A percentile compares a stretch with the other conserved stretches of the same genome.
phyloP scores from a whole-genome alignment of 1,140 invertebrate genomes.

The Macrosteles quadrilineatus region DNA sequence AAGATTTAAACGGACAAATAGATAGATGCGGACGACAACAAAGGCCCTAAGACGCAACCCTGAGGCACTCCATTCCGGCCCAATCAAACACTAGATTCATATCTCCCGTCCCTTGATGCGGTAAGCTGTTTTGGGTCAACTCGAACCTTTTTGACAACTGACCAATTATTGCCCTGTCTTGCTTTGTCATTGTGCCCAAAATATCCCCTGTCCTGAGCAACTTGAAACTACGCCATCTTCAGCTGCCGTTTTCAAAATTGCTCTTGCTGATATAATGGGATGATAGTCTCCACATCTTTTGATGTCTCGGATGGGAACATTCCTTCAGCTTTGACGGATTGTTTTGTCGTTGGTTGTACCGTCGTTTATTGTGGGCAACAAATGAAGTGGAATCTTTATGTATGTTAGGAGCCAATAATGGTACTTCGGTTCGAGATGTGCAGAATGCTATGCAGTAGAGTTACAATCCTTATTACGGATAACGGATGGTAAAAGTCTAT shows the following conservation, averaged over 20 bases:
- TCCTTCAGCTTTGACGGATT: no score
- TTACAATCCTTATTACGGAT: no score
- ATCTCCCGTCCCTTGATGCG: neutral
- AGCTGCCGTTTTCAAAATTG: neutral
- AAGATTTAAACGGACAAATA: no score
- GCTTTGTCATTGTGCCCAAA: conserved; percentile 14
- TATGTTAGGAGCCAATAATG: no score
- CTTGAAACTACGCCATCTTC: neutral
- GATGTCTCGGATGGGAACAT: no score
- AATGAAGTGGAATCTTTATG: no score
- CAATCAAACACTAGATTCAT: conserved; percentile 13
- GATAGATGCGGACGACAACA: neutral
- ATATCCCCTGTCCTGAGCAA: neutral
- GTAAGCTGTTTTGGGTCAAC: conserved; percentile 8
- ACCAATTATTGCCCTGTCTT: conserved; percentile 11
- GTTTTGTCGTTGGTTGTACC: no score
- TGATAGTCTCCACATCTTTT: no score
- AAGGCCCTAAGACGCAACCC: conserved; percentile 11
- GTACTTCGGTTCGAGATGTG: no score
- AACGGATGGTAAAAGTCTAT: no score
- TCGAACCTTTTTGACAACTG: conserved; percentile 8
- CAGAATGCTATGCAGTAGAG: no score
- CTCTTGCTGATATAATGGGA: neutral
- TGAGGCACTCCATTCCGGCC: neutral
- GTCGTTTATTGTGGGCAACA: no score